Evolutionary conservation across 2,113 vertebrate species (phyloP).

Genomic region (Bostrychus sinensis): DNA sequence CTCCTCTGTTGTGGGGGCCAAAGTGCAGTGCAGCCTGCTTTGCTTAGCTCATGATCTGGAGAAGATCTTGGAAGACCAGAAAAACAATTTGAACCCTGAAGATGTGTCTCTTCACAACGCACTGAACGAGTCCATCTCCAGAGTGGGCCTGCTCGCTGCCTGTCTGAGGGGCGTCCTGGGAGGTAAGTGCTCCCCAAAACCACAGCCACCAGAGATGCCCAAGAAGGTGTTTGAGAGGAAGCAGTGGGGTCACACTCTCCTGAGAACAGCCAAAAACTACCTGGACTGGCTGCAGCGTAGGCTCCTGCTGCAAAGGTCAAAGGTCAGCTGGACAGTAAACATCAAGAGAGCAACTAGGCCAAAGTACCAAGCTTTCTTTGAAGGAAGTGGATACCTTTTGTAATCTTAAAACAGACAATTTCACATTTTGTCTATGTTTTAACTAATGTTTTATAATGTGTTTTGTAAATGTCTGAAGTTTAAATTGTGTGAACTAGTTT

Average conservation of each 20-base stretch:
- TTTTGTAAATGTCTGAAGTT: neutral
- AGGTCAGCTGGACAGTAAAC: neutral
- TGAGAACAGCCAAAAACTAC: slow-evolving; percentile 36
- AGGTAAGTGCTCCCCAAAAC: slow-evolving; percentile 2
- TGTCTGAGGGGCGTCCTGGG: neutral
- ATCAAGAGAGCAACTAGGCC: neutral
- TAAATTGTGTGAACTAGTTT: neutral
- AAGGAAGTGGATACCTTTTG: slow-evolving; percentile 31
- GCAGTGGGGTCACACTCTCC: slow-evolving; percentile 60
- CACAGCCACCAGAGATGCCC: slow-evolving; percentile 6
- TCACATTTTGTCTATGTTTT: neutral
- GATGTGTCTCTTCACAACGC: fast-evolving
- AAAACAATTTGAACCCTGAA: neutral
- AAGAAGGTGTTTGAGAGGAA: slow-evolving; percentile 27
- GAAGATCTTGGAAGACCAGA: slow-evolving; percentile 37
- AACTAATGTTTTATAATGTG: neutral
- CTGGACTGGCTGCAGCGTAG: slow-evolving; percentile 45
- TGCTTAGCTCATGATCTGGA: slow-evolving; percentile 53
- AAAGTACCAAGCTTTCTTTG: neutral
- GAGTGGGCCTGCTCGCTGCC: neutral
- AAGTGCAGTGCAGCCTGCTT: slow-evolving; percentile 48
- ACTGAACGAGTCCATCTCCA: neutral
- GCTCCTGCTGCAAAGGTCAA: neutral
- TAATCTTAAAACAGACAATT: slow-evolving; percentile 3
- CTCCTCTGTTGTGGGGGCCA: fast-evolving